These are phyloP conservation scores for Nymphicus hollandicus DNA, from an alignment of 2,113 vertebrate genomes.

Conservation along the genomic window DNA sequence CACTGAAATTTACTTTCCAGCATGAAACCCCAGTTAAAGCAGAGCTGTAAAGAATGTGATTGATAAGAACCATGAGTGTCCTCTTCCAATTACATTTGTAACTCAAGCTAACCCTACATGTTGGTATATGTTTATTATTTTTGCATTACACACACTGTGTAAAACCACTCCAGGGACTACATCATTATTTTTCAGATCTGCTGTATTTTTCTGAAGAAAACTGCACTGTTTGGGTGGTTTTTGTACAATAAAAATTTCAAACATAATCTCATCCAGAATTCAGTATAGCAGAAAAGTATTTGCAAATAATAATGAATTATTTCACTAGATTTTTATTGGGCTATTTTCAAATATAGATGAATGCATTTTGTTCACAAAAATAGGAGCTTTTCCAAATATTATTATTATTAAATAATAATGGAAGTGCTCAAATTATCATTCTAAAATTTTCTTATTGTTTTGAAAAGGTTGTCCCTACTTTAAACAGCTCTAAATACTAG, in stretches of 20 bases:
- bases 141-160: background rate
- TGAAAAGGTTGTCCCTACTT: background rate
- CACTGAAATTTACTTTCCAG: background rate
- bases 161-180: background rate
- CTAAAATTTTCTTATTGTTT: background rate
- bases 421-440: background rate
- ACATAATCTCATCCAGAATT: background rate
- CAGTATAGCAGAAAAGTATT: constrained; percentile 1
- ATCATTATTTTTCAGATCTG: background rate
- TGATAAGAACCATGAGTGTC: background rate
- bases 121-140: background rate
- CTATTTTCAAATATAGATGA: constrained; percentile 9
- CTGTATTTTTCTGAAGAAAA: constrained; percentile 2
- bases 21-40: background rate
- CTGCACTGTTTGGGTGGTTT: background rate
- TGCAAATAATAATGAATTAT: background rate
- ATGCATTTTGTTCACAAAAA: constrained; percentile 15
- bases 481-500: background rate
- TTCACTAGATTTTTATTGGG: constrained; percentile 27
- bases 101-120: background rate
- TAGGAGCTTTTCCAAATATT: background rate
- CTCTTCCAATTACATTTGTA: background rate
- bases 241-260: background rate
- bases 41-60: background rate
- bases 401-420: background rate